These are phyloP conservation scores for Sorex araneus DNA, from an alignment of 2,113 vertebrate genomes.

Conservation along the genomic window DNA sequence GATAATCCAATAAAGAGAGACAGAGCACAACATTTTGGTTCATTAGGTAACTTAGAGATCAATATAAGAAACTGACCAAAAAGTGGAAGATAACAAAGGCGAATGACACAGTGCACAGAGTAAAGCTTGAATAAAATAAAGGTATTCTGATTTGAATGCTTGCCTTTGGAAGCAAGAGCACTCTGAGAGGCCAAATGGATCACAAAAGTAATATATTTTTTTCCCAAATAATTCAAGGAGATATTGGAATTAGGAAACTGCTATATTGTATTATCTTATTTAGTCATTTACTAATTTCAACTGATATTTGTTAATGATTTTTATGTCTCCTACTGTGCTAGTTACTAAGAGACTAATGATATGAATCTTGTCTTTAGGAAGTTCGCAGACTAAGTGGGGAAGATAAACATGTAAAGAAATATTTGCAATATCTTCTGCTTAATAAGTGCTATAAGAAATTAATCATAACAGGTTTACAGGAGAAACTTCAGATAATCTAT, in stretches of 20 bases:
- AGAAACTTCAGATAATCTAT: too few relatives aligned
- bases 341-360: background rate
- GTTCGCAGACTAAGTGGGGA: background rate
- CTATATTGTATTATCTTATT: background rate
- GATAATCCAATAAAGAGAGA: background rate
- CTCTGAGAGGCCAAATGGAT: background rate
- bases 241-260: background rate
- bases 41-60: background rate
- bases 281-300: background rate
- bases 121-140: background rate
- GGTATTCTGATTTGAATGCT: background rate
- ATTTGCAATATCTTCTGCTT: background rate
- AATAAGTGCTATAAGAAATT: background rate
- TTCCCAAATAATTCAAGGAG: background rate
- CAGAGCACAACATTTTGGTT: background rate
- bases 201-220: background rate
- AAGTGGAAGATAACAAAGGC: background rate
- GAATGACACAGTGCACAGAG: background rate
- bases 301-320: constrained; percentile 6
- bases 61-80: background rate
- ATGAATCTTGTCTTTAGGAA: background rate
- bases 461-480: too few relatives aligned
- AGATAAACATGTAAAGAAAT: background rate
- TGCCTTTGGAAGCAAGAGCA: background rate
- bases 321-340: background rate